These are phyloP conservation scores for Pristis pectinata DNA, from an alignment of 2,797 vertebrate species.

Conservation along the genomic window DNA sequence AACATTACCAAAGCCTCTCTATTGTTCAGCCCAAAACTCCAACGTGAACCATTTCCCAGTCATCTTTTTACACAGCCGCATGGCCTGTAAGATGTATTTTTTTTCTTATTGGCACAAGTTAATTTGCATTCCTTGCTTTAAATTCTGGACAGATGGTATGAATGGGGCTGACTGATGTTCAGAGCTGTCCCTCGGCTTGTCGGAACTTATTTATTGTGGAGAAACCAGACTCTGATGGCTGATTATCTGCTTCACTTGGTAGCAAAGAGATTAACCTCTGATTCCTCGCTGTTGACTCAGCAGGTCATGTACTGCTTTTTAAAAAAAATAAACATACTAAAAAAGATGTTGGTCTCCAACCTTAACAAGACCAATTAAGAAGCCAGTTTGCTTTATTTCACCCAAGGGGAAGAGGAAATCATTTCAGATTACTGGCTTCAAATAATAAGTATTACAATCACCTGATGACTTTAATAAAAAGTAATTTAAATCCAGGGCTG, in stretches of 20 bases:
- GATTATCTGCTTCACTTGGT: conserved; percentile 68
- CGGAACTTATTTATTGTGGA: conserved; percentile 57
- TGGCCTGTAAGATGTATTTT: conserved; percentile 56
- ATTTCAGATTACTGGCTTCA: conserved; percentile 52
- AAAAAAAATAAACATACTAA: conserved; percentile 41
- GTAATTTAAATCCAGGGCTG: not conserved
- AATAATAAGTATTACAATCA: conserved; percentile 50
- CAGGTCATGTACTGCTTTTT: conserved; percentile 52
- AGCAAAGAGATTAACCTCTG: conserved; percentile 61
- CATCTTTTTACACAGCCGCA: conserved; percentile 49
- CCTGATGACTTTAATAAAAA: not conserved
- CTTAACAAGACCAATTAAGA: conserved; percentile 56
- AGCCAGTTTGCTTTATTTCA: conserved; percentile 57
- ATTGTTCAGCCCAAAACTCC: not conserved
- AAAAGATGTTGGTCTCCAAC: conserved; percentile 55
- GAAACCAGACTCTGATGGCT: conserved; percentile 51
- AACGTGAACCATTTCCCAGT: not conserved
- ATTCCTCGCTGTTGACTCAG: conserved; percentile 57
- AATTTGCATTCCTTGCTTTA: conserved; percentile 68
- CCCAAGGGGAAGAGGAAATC: conserved; percentile 55
- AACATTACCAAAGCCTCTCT: too few relatives aligned
- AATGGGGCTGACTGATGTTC: conserved; percentile 49
- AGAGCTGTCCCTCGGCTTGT: conserved; percentile 53
- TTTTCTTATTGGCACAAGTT: conserved; percentile 64
- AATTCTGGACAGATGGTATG: conserved; percentile 62